Conservation (phyloP, 1,140 invertebrate species). For the Frieseomelitta varia region DNA sequence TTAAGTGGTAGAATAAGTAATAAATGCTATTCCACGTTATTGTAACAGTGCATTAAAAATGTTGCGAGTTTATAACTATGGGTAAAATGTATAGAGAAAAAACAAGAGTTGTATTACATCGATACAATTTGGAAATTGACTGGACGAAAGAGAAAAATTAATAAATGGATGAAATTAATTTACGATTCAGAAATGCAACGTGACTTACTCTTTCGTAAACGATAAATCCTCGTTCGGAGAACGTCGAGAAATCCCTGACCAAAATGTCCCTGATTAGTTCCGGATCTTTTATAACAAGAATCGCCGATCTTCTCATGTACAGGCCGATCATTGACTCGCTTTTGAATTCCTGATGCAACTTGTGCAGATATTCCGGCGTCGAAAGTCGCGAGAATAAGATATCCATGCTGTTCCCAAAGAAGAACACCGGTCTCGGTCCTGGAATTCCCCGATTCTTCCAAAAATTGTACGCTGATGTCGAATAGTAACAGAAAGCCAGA, state of each 20-base stretch:
- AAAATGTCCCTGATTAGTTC: slow-evolving; percentile 80
- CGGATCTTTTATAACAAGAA: slow-evolving; percentile 77
- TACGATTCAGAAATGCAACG: too few species aligned
- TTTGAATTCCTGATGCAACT: slow-evolving; percentile 64
- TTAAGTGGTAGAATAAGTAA: too few species aligned
- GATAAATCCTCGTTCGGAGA: slow-evolving; percentile 75
- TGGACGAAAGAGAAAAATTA: too few species aligned
- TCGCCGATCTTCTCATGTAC: slow-evolving; percentile 71
- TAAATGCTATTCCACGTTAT: too few species aligned
- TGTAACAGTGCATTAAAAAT: too few species aligned
- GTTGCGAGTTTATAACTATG: too few species aligned
- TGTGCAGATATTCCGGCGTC: slow-evolving; percentile 2
- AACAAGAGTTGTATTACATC: too few species aligned
- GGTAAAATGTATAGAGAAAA: too few species aligned
- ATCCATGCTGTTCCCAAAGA: slow-evolving; percentile 73
- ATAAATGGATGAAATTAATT: too few species aligned
- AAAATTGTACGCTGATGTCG: slow-evolving; percentile 57
- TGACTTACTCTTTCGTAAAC: slow-evolving; percentile 53
- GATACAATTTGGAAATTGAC: too few species aligned
- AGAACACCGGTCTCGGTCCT: slow-evolving; percentile 63
- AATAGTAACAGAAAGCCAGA: slow-evolving; percentile 58
- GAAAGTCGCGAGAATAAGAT: slow-evolving; percentile 43
- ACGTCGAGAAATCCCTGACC: slow-evolving; percentile 81
- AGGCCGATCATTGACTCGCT: slow-evolving; percentile 77
- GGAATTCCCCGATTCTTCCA: slow-evolving; percentile 71